Evolutionary conservation across 2,888 invertebrate species (phyloP).

Genomic region (Heliconius sara): DNA sequence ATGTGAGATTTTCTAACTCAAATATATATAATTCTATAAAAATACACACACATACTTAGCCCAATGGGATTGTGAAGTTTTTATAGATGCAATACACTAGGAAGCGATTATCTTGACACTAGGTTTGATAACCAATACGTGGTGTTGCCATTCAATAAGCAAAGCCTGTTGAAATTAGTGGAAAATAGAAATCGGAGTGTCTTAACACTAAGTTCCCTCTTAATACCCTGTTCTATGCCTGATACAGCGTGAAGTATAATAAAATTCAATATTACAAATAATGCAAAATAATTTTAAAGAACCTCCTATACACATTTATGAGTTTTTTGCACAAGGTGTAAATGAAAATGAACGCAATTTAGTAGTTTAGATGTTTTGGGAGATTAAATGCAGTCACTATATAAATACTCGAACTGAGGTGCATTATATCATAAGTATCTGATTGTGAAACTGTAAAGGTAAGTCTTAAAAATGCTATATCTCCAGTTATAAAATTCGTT

Average conservation of each 20-base stretch:
- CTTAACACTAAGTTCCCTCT: no score
- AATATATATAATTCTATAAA: not conserved
- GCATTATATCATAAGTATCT: slow-evolving; percentile 13
- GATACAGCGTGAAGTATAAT: not conserved
- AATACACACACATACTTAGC: no score
- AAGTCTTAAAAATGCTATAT: not conserved
- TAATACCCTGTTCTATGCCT: not conserved
- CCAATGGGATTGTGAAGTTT: no score
- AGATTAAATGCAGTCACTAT: slow-evolving; percentile 16
- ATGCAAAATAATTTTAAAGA: slow-evolving; percentile 1
- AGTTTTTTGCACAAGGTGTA: not conserved
- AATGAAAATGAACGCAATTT: slow-evolving; percentile 9
- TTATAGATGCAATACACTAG: no score
- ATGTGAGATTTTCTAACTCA: not conserved
- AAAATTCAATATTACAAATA: not conserved
- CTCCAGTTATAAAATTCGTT: not conserved
- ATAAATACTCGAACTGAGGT: not conserved
- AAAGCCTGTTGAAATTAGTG: no score
- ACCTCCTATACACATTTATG: slow-evolving; percentile 1
- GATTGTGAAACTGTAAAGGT: slow-evolving; percentile 5
- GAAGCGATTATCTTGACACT: no score
- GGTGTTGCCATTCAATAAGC: no score
- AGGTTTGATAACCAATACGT: no score
- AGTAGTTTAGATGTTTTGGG: slow-evolving; percentile 6
- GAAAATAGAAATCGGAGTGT: no score